Base-by-base conservation (phyloP, 2,888 invertebrate genomes). In the Pachycephus smyrnensis region DNA sequence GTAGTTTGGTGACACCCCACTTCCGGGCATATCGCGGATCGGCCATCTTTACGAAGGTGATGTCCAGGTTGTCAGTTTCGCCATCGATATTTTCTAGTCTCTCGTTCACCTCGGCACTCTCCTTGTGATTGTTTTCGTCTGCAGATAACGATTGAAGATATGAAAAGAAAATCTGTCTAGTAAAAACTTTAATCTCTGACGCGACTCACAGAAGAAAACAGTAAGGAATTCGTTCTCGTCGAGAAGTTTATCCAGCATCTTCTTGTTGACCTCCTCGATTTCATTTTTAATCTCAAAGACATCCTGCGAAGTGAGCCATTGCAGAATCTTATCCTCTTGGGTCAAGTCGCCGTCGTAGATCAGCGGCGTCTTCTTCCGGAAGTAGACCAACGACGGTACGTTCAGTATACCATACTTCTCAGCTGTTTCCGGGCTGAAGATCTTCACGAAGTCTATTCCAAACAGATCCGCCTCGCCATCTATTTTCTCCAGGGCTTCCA, bases 241-340 rank as follows among this genome's bases (percentile, higher is more conserved):
- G 76, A 98, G 92, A 32, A 98, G 93, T 92, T 98, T 98, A 89
- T 98, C 98, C 87, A 98, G 93, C 97, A 98, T 98, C 92, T 98
- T 98, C 82, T 97, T 95, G 92, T 98, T 98, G 12, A 99, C 98
- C 91, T 98, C 98, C 91, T 98, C 98, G 88, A 98, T 98, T 94
- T 98, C 98, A 89, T 98, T 98, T 93, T 97, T 98, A 77, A 98
- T 96, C 92, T 98, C 98, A 92, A 98, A 98, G 77, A 98, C 97
- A 90, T 98, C 98, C 89, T 98, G 98, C 75, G 97, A 97, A 36
- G 98, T 98, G 71, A 98, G 92, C 98, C 98, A 98, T 82, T 95
- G 94, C 9, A 98, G 92, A 33, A 98, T 94, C 89, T 95, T 95
- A 76, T 97, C 97, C 68, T 96, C 96, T 91, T 98, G 97, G 82